Evolutionary conservation across 2,888 invertebrate species (phyloP).

Genomic region (Phymatocera aterrima): DNA sequence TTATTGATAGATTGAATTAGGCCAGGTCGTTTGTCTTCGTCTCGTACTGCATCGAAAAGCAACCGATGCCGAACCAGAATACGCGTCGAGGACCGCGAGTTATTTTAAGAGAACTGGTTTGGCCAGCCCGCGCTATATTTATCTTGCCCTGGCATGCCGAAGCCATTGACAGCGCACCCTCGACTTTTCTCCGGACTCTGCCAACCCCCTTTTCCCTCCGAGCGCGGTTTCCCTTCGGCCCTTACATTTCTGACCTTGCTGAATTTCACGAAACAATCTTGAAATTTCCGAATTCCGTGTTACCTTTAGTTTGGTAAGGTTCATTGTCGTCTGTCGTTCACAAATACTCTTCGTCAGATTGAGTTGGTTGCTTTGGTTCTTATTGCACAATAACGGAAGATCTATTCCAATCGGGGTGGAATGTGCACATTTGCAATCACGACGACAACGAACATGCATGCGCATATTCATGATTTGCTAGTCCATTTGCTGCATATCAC

Average conservation of each 20-base stretch:
- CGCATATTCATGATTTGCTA: too few relatives aligned
- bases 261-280: not conserved
- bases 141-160: conserved; percentile 66
- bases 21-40: conserved; percentile 22
- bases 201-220: conserved; percentile 50
- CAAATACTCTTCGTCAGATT: too few relatives aligned
- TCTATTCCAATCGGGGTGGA: too few relatives aligned
- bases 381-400: too few relatives aligned
- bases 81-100: conserved; percentile 65
- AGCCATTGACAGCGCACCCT: conserved; percentile 65
- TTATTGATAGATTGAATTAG: not conserved
- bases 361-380: too few relatives aligned
- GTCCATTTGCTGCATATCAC: not conserved
- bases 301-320: too few relatives aligned
- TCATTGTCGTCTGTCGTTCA: too few relatives aligned
- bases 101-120: conserved; percentile 73
- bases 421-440: too few relatives aligned
- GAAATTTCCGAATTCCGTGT: too few relatives aligned
- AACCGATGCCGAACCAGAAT: conserved; percentile 63
- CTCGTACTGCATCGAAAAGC: conserved; percentile 60
- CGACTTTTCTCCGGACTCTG: conserved; percentile 49
- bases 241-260: not conserved
- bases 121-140: conserved; percentile 69
- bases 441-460: too few relatives aligned
- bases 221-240: conserved; percentile 42